Base-by-base conservation (phyloP, 1,140 invertebrate genomes). In the Onthophagus taurus region DNA sequence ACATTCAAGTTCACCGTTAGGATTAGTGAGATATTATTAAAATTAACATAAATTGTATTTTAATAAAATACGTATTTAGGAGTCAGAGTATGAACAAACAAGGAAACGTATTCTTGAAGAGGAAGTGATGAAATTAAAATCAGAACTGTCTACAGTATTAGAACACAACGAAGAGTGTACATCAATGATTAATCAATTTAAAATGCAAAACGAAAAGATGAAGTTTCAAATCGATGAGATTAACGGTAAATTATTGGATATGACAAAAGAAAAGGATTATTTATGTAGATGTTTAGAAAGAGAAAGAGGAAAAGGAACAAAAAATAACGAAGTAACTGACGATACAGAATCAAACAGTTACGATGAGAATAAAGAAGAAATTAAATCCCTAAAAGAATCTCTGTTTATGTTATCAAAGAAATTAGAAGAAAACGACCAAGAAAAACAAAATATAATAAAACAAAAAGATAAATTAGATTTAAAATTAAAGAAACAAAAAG, bases 191-290 rank as follows among this genome's bases (percentile, higher is more conserved):
- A 39, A 19, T 20, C 24, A 38, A 13, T 13, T 38, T 20, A 45
- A 45, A 30, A 20, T 31, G 11, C 38, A 29, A 19, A 31, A 45
- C 23, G 35, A 45, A 31, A 39, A 45, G 13, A 16, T 45, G 24
- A 41, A 41, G 18, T 21, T 14, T 4, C 12, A n/a, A 2, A 13
- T 20, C 29, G 41, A 43, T 20, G 41, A 43, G 4, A 20, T 30
- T 9, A 4, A 8, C 2, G 14, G 13, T 7, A 31, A 38, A 38
- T 18, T 31, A n/a, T 16, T 11, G n/a, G 33, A n/a, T 16, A n/a
- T 45, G 3, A 37, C 16, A 23, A 19, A 31, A 21, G 35, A 45
- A 39, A 45, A 45, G 6, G 35, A 45, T 31, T 24, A 31, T 4
- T 30, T 45, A 20, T 14, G n/a, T 13, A 29, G 24, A 31, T 21